Evolutionary conservation across 2,888 invertebrate species (phyloP).

Genomic region (Pseudeuparius sepicola): DNA sequence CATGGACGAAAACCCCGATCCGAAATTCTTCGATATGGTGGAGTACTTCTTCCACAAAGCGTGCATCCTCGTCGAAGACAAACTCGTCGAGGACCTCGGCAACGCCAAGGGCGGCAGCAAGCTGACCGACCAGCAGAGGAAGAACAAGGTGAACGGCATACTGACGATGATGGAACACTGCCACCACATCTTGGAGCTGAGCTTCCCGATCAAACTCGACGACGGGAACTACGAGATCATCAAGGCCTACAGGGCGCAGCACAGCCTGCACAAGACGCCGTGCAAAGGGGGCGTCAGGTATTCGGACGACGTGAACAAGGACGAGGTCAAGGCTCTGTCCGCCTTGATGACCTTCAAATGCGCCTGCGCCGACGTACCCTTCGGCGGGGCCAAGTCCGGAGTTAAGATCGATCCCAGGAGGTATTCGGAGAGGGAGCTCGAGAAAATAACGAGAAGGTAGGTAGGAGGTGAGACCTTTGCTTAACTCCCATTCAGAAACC

Average conservation of each 20-base stretch:
- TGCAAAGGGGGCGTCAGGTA: slow-evolving; percentile 98
- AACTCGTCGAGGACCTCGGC: slow-evolving; percentile 66
- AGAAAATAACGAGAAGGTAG: slow-evolving; percentile 90
- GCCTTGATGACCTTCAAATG: slow-evolving; percentile 99
- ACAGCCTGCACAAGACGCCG: slow-evolving; percentile 90
- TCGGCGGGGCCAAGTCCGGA: slow-evolving; percentile 94
- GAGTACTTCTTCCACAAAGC: slow-evolving; percentile 97
- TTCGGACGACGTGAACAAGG: slow-evolving; percentile 78
- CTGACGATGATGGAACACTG: slow-evolving; percentile 92
- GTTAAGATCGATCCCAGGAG: slow-evolving; percentile 87
- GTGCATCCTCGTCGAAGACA: slow-evolving; percentile 78
- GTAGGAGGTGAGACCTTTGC: no score
- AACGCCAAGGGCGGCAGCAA: slow-evolving; percentile 57
- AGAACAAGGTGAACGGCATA: slow-evolving; percentile 89
- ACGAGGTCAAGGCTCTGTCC: slow-evolving; percentile 91
- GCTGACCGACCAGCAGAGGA: slow-evolving; percentile 70
- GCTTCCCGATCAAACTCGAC: slow-evolving; percentile 90
- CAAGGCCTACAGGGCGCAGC: slow-evolving; percentile 93
- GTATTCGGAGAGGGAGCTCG: slow-evolving; percentile 84
- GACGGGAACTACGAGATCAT: slow-evolving; percentile 97
- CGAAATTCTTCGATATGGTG: slow-evolving; percentile 83
- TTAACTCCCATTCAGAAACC: no score
- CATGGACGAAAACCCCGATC: slow-evolving; percentile 66
- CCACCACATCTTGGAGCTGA: slow-evolving; percentile 80
- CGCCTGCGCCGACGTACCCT: slow-evolving; percentile 96